Base-by-base conservation (phyloP, 1,140 invertebrate genomes). In the Scaptomyza pallida region DNA sequence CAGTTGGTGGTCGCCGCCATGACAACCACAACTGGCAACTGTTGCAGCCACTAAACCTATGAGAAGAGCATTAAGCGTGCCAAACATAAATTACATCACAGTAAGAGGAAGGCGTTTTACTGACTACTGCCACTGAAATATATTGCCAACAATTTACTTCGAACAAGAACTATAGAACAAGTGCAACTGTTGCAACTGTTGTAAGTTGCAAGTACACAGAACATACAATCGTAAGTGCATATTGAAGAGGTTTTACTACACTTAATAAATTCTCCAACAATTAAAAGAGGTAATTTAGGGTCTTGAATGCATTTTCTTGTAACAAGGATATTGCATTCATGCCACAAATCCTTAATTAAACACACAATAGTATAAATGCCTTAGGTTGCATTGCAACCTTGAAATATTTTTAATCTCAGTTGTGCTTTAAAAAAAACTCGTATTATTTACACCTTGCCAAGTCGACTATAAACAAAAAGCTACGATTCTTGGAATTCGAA, bases 1-100 rank as follows among this genome's bases (percentile, higher is more conserved):
- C 26, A 55, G 41, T 55, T 54, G 26, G n/a, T 44, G 60, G 60
- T 35, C 55, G 16, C 12, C 1, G 17, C 41, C 15, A 17, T 56
- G 35, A 55, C 52, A 55, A 56, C 71, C 63, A 45, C 72, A 62
- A 17, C 12, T 35, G 51, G 63, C 64, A 71, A 71, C 75, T 83
- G 79, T 83, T 83, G 79, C 70, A 59, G 43, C 21, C 40, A 9
- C 50, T 60, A 10, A 26, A 19, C 15, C 35, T 26, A 3, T 5
- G 10, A 12, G 41, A 45, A 51, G 33, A 48, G 65, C n/a, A n/a
- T n/a, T n/a, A n/a, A n/a, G 71, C 75, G 79, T 74, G 79, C 60
- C 55, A 40, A 51, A 67, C 37, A 71, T 79, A 67, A 74, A 74
- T 79, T 62, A 78, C 52, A 43, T 17, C 37, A 30, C 19, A 40